These are phyloP conservation scores for Entomobrya proxima DNA, from an alignment of 2,888 invertebrate species.

Conservation along the genomic window DNA sequence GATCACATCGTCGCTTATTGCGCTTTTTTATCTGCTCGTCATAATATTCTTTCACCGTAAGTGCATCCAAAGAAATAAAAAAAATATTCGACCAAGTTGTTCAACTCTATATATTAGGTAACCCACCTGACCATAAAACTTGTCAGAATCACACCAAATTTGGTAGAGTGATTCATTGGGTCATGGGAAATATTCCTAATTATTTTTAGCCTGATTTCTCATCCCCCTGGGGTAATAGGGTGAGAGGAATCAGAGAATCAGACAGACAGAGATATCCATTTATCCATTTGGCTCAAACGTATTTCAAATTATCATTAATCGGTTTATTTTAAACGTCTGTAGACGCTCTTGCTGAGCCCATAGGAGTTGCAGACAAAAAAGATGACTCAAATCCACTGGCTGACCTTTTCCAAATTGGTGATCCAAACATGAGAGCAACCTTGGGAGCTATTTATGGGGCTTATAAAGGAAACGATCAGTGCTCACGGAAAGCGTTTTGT, in stretches of 20 bases:
- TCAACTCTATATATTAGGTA: not conserved
- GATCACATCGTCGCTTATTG: conserved; percentile 50
- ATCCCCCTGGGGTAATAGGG: no score
- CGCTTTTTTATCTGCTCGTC: conserved; percentile 66
- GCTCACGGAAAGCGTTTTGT: conserved; percentile 67
- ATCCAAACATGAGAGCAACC: conserved; percentile 48
- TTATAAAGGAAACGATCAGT: conserved; percentile 65
- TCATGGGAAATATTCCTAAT: no score
- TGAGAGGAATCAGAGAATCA: no score
- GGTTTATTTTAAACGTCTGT: conserved; percentile 7
- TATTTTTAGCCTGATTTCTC: no score
- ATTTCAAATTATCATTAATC: no score
- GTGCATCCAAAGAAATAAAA: not conserved
- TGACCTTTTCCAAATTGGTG: conserved; percentile 56
- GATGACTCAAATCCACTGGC: conserved; percentile 61
- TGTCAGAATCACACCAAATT: no score
- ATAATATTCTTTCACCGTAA: conserved; percentile 68
- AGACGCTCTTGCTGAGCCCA: conserved; percentile 47
- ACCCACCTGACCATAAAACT: not conserved
- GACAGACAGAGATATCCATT: no score
- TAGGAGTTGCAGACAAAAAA: conserved; percentile 44
- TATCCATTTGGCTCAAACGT: no score
- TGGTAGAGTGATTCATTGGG: no score
- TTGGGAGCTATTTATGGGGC: conserved; percentile 64
- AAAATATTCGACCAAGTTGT: not conserved